Percentiles rank a stretch among this genome's conserved stretches.
phyloP scores from a whole-genome alignment of 2,888 invertebrate genomes.

The Agonopterix arenella region DNA sequence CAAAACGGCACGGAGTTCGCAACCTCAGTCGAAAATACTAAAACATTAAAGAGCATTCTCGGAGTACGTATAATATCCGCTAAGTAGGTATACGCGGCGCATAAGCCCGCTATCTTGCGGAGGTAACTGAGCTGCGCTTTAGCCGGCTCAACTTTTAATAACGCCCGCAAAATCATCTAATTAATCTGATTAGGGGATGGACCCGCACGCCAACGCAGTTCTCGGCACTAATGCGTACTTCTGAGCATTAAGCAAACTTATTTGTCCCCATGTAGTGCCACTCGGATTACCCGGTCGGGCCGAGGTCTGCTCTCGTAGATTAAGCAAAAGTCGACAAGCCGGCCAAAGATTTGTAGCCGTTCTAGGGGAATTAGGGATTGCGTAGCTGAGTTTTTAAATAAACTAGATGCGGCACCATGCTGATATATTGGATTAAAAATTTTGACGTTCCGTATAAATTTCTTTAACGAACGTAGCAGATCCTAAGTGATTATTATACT shows the following conservation, averaged over 20 bases:
- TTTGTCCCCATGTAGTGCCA: constrained; percentile 53
- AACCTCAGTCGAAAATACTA: constrained; percentile 75
- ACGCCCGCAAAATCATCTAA: constrained; percentile 71
- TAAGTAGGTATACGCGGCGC: constrained; percentile 59
- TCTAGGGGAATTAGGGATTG: no score
- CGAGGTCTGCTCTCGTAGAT: constrained; percentile 33
- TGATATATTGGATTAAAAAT: no score
- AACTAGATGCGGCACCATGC: no score
- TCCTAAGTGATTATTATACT: no score
- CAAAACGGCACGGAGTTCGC: constrained; percentile 70
- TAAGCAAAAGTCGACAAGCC: not conserved
- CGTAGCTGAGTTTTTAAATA: no score
- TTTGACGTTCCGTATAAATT: no score
- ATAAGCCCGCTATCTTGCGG: constrained; percentile 68
- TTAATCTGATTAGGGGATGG: constrained; percentile 68
- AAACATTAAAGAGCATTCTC: constrained; percentile 73
- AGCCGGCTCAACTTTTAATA: constrained; percentile 74
- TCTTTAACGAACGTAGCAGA: no score
- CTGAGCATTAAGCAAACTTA: constrained; percentile 62
- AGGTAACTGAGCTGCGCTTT: constrained; percentile 62
- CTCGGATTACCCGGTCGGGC: constrained; percentile 47
- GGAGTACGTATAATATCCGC: constrained; percentile 67
- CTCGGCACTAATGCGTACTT: constrained; percentile 61
- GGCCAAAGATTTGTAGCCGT: not conserved
- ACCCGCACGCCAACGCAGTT: constrained; percentile 53